Evolutionary conservation across 2,113 vertebrate species (phyloP).

Genomic region (Scomber colias): DNA sequence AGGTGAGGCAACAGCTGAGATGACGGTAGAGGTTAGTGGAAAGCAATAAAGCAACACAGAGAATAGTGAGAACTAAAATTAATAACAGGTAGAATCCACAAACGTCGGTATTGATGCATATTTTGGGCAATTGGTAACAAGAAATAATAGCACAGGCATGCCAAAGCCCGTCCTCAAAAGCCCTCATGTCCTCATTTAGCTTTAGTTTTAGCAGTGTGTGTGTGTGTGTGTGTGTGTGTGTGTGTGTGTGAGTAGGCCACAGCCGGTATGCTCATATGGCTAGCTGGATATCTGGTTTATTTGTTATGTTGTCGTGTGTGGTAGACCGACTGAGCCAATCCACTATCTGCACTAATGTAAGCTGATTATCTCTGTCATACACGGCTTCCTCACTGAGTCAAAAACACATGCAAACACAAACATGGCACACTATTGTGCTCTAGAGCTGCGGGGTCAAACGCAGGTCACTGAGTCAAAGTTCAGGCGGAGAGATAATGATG

Average conservation of each 20-base stretch:
- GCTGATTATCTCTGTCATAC: constrained; percentile 64
- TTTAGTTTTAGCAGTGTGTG: not conserved
- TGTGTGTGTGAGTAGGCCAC: not conserved
- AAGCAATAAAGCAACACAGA: too few relatives aligned
- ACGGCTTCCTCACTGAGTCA: constrained; percentile 28
- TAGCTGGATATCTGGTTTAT: constrained; percentile 30
- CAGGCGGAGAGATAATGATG: constrained; percentile 52
- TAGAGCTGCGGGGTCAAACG: constrained; percentile 40
- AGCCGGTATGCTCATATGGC: not conserved
- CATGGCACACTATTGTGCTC: constrained; percentile 13
- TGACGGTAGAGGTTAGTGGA: too few relatives aligned
- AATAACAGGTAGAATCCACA: not conserved
- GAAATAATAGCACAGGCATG: not conserved
- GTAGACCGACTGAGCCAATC: constrained; percentile 46
- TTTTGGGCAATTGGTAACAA: not conserved
- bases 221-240: not conserved
- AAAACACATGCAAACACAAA: constrained; percentile 43
- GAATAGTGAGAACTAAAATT: too few relatives aligned
- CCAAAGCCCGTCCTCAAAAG: not conserved
- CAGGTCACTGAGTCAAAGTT: constrained; percentile 65
- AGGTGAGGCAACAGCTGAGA: too few relatives aligned
- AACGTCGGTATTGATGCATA: not conserved
- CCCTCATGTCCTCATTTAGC: not conserved
- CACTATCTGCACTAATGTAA: constrained; percentile 58
- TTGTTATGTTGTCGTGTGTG: constrained; percentile 51